Evolutionary conservation across 2,888 invertebrate genomes (phyloP).

Genomic region (Cetonia aurata): DNA sequence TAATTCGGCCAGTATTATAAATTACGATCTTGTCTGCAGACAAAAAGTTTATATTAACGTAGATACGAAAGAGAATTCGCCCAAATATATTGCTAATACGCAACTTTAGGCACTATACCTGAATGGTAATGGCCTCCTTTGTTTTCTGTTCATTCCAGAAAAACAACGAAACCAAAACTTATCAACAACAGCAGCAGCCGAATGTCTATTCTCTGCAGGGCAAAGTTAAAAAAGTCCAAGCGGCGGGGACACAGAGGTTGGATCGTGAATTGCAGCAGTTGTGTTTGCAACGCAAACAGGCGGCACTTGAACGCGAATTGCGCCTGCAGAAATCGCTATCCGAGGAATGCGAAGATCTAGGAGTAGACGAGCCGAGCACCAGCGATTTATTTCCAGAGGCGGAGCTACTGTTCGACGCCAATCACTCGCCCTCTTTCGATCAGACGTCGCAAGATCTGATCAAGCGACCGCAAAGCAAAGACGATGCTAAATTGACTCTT

Average conservation of each 20-base stretch:
- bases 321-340: slow-evolving; percentile 78
- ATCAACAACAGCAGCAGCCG: slow-evolving; percentile 44
- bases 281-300: slow-evolving; percentile 66
- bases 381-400: slow-evolving; percentile 85
- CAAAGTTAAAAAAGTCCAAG: slow-evolving; percentile 60
- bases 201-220: slow-evolving; percentile 60
- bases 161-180: slow-evolving; percentile 47
- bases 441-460: slow-evolving; percentile 57
- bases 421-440: slow-evolving; percentile 75
- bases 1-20: no score
- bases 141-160: slow-evolving; percentile 43
- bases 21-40: no score
- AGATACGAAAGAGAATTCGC: no score
- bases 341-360: slow-evolving; percentile 83
- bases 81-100: slow-evolving; percentile 3
- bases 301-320: slow-evolving; percentile 70
- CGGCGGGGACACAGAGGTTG: slow-evolving; percentile 54
- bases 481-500: slow-evolving; percentile 59
- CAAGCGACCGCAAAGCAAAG: slow-evolving; percentile 50
- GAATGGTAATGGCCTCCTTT: neutral
- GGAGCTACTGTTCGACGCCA: slow-evolving; percentile 78
- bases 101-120: neutral
- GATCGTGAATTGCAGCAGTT: slow-evolving; percentile 63
- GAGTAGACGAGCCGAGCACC: slow-evolving; percentile 84
- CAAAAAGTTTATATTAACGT: no score